Conservation (phyloP, 2,113 vertebrate species). For the Nyctibius bracteatus region DNA sequence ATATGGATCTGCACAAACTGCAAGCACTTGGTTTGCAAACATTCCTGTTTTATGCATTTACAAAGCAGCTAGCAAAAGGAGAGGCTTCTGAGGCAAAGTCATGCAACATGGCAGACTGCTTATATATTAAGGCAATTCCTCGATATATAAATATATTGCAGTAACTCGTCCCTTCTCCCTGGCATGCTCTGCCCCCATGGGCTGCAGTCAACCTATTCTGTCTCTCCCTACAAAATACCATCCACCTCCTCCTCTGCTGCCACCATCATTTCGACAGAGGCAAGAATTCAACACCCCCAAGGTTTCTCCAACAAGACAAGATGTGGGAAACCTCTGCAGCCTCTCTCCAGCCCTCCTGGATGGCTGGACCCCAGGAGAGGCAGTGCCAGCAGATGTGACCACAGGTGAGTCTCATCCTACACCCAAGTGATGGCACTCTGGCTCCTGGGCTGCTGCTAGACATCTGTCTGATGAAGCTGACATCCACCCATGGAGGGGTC, state of each 20-base stretch:
- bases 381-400: neutral
- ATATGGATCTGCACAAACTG: constrained; percentile 49
- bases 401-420: neutral
- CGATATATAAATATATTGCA: neutral
- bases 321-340: neutral
- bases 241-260: neutral
- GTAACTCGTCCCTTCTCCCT: neutral
- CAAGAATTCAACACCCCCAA: neutral
- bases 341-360: neutral
- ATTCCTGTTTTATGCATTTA: constrained; percentile 48
- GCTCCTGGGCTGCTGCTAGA: neutral
- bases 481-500: neutral
- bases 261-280: neutral
- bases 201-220: neutral
- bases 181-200: neutral
- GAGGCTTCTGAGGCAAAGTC: constrained; percentile 43
- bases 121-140: neutral
- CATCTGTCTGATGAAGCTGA: neutral
- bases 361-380: neutral
- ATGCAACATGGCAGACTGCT: neutral
- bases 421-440: rapidly evolving
- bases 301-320: neutral
- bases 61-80: constrained; percentile 41
- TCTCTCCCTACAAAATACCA: neutral
- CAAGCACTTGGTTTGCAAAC: constrained; percentile 60